A percentile compares a stretch with the other conserved stretches of the same genome.
Evolutionary conservation across 2,797 vertebrate genomes (phyloP).

Genomic region (Spondyliosoma cantharus): DNA sequence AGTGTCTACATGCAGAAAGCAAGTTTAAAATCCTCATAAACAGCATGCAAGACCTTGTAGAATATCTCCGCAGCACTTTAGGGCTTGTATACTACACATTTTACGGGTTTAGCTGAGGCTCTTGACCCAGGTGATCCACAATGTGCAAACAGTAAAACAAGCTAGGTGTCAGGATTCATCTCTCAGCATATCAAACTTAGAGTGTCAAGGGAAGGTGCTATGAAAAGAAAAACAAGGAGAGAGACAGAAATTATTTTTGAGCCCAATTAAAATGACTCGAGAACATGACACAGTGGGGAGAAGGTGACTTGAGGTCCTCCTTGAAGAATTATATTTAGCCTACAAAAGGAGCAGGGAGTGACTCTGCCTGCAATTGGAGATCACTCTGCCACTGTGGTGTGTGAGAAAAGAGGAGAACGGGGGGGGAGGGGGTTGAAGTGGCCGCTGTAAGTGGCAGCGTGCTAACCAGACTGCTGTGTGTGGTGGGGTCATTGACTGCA

Average conservation of each 20-base stretch:
- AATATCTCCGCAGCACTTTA: neutral
- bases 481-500: neutral
- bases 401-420: conserved; percentile 1
- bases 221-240: conserved; percentile 9
- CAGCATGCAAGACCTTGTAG: neutral
- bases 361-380: conserved; percentile 29
- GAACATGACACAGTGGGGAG: neutral
- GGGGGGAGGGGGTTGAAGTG: too few species aligned
- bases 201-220: neutral
- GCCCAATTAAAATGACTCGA: conserved; percentile 19
- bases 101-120: conserved; percentile 4
- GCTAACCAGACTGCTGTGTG: neutral
- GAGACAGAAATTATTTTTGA: neutral
- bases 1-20: conserved; percentile 2
- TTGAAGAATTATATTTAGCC: conserved; percentile 35
- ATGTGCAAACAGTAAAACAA: conserved; percentile 20
- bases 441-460: neutral
- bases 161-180: neutral
- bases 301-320: neutral
- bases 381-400: conserved; percentile 25
- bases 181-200: neutral
- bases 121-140: neutral
- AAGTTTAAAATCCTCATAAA: conserved; percentile 36
- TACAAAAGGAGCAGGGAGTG: neutral
- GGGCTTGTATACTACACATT: conserved; percentile 14